These are phyloP conservation scores for Sabatieria punctata DNA, from an alignment of 2,888 invertebrate genomes.

Conservation along the genomic window DNA sequence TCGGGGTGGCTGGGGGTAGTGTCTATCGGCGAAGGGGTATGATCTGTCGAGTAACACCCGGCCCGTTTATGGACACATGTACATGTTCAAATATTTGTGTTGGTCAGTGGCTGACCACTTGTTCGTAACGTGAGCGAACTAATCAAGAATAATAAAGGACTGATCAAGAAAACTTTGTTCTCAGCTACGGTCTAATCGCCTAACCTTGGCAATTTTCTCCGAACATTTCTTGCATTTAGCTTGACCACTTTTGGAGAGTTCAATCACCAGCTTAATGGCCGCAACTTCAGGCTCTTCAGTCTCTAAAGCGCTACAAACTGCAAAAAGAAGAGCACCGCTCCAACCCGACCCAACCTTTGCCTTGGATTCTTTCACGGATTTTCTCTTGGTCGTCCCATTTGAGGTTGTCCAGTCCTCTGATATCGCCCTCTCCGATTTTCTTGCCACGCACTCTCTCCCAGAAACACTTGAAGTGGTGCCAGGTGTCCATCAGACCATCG, in stretches of 20 bases:
- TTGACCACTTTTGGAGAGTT: constrained; percentile 12
- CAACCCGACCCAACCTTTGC: constrained; percentile 10
- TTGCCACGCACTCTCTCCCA: constrained; percentile 28
- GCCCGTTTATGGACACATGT: no score
- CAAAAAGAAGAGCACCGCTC: neutral
- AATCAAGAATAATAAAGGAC: no score
- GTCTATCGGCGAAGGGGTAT: no score
- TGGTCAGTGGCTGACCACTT: no score
- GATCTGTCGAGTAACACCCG: no score
- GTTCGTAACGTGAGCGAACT: no score
- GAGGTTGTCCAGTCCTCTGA: constrained; percentile 35
- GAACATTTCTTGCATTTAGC: constrained; percentile 19
- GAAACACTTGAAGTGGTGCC: constrained; percentile 32
- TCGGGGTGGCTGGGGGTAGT: no score
- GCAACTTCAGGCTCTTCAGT: constrained; percentile 10
- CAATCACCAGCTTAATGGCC: no score
- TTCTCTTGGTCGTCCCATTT: constrained; percentile 39
- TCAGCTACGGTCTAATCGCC: no score
- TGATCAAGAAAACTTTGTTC: no score
- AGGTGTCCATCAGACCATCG: constrained; percentile 23
- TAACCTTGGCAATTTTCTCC: constrained; percentile 13
- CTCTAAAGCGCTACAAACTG: constrained; percentile 7
- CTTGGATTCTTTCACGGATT: constrained; percentile 31
- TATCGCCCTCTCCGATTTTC: constrained; percentile 27
- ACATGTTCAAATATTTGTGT: no score